Evolutionary conservation across 2,797 vertebrate species (phyloP).

Genomic region (Helicolenus hilgendorfi): DNA sequence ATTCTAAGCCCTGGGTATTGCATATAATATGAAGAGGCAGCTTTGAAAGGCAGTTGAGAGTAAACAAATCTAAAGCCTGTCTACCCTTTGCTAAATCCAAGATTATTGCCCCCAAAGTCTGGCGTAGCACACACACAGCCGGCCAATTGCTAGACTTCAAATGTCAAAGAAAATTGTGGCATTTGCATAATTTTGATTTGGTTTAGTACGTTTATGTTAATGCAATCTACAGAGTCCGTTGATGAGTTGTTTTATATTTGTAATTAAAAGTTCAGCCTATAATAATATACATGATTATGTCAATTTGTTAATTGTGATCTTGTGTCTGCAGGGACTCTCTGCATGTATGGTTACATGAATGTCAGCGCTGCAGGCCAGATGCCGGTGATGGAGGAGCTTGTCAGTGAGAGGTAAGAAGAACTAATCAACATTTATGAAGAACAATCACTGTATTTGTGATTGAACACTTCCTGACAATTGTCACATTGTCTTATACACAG

Average conservation of each 20-base stretch:
- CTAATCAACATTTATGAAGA: background rate
- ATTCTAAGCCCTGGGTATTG: background rate
- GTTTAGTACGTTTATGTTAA: constrained; percentile 35
- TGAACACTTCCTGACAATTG: background rate
- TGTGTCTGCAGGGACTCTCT: constrained; percentile 76
- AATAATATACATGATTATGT: constrained; percentile 12
- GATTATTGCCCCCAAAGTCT: background rate
- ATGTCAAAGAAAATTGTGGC: constrained; percentile 37
- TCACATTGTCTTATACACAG: background rate
- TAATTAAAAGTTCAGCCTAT: constrained; percentile 22
- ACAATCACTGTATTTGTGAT: background rate
- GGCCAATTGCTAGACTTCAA: background rate
- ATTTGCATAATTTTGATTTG: constrained; percentile 24
- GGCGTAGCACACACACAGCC: background rate
- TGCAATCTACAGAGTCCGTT: constrained; percentile 26
- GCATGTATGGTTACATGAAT: constrained; percentile 86
- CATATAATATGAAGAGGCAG: background rate
- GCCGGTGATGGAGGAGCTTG: constrained; percentile 85
- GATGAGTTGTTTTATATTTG: background rate
- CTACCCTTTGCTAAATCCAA: background rate
- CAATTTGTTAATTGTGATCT: constrained; percentile 21
- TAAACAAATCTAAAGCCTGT: background rate
- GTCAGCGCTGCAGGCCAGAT: constrained; percentile 83
- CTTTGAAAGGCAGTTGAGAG: background rate
- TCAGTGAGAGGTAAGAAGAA: constrained; percentile 84